Base-by-base conservation (phyloP, 2,888 invertebrate species). In the Drosophila birchii region DNA sequence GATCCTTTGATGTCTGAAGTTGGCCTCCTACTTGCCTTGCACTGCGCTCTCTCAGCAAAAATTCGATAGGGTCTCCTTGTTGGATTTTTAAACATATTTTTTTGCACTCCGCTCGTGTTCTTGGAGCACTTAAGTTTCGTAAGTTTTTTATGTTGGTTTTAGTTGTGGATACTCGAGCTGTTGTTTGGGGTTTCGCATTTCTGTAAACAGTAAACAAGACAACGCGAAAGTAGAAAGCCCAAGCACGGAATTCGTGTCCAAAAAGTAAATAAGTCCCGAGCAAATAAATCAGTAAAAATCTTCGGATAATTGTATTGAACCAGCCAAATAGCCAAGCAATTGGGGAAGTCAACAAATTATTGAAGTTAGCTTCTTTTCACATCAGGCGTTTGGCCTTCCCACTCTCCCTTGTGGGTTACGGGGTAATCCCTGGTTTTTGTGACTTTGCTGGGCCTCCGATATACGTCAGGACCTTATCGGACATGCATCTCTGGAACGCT, bases 121-220 rank as follows among this genome's bases (percentile, higher is more conserved):
- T 45, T 47, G 29, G 5, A 80, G 78, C 82, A 80, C 80, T 87
- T 78, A 79, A 78, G 77, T 85, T 73, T 32, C 41, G 39, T 9
- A 47, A 64, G 57, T 43, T 20, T 49, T 72, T 66, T 20, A 29
- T 73, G 36, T 69, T 73, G 66, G 38, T 29, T 66, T 58, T 51
- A 41, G 23, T 73, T 67, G 23, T 58, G 47, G 56, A 36, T 56
- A 36, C 38, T 44, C 16, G 68, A 56, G 36, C 14, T 12, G 60
- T 86, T 86, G 76, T 79, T 86, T 84, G 85, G 62, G 83, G 83
- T 86, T 77, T 86, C 87, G 62, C 80, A 81, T 87, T 84, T 85
- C 86, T 73, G 71, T 78, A 78, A 85, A 82, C 83, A 80, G 76
- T 86, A 84, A 87, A 85, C 82, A 82, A 85, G 74, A 73, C 51